Base-by-base conservation (phyloP, 1,140 invertebrate species). In the Stegodyphus mimosarum region DNA sequence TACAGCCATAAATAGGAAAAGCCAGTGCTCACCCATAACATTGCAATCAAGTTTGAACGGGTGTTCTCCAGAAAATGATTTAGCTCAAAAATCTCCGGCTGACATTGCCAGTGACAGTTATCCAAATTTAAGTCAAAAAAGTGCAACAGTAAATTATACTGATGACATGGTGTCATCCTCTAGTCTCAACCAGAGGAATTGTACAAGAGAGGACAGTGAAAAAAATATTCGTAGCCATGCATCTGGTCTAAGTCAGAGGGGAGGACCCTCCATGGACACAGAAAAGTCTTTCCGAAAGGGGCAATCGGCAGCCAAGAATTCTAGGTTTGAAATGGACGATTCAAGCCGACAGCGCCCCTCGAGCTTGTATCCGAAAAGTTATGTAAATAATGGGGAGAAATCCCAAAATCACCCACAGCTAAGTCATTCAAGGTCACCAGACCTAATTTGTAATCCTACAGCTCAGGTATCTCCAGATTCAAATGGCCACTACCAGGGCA, bases 381-480 rank as follows among this genome's bases (percentile, higher is more conserved):
- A 60, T 60, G 74, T 60, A 50, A 72, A 10, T 50, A 72, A 11
- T 72, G 70, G 9, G 9, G 66, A 18, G 10, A 67, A 67, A 18
- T 7, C 64, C 64, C 64, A 67, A n/a, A 67, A 7, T 6, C 55
- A 60, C 9, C 11, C 11, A 15, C 11, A 67, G 17, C 78, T 81
- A 72, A 81, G 78, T 81, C 78, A 64, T 51, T 66, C 48, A 18
- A 48, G 33, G 48, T n/a, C 70, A 13, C 50, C 53, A 15, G 50
- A 70, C 33, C 7, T 18, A 9, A 7, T 7, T 9, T n/a, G 7
- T 17, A 9, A 18, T 10, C 13, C 13, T 17, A 33, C 17, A 50
- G 67, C 67, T 49, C 51, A 71, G 18, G 63, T 75, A 15, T 83
- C 83, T 7, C 86, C 86, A 10, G 86, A 88, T 86, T 85, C 86